Base-by-base conservation (phyloP, 2,797 vertebrate genomes). In the Enteromius thamalakanensis region DNA sequence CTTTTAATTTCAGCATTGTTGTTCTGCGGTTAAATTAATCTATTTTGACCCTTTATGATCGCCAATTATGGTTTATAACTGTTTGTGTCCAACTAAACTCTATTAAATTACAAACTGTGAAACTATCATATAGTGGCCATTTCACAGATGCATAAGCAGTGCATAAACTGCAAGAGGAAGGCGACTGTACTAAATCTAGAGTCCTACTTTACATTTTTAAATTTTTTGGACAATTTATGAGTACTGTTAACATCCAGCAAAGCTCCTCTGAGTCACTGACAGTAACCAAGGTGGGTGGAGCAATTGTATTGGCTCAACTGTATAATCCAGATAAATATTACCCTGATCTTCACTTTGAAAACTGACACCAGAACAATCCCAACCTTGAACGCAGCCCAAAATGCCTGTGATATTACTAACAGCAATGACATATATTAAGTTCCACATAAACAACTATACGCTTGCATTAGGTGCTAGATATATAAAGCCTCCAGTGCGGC, bases 381-480 rank as follows among this genome's bases (percentile, higher is more conserved):
- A 75, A 26, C 71, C 32, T 26, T 82, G 60, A 75, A 53, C 17
- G 19, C 32, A 12, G 15, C 70, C 45, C 29, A 42, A 29, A 58
- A 81, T 37, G 0, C 42, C 79, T 49, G 32, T 21, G 71, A 51
- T 62, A 64, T 64, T 80, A 32, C 70, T 60, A 17, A 81, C 37
- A 42, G 65, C n/a, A 68, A 64, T 37, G 70, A 6, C 29, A 71
- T 37, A 58, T 82, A 76, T 68, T 19, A 5, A 84, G 82, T 79
- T 21, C 68, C 17, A 81, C 65, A 80, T 42, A n/a, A 17, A 42
- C 17, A 60, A 32, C 45, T 72, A 53, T 11, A 49, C 12, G 2
- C 76, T 47, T 67, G 55, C 72, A 86, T 76, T 21, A 83, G 69
- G 69, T 72, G 78, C 82, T 71, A 75, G 85, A 85, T 79, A 68